Conservation (phyloP, 2,888 invertebrate species). For the Yponomeuta plumbellus region DNA sequence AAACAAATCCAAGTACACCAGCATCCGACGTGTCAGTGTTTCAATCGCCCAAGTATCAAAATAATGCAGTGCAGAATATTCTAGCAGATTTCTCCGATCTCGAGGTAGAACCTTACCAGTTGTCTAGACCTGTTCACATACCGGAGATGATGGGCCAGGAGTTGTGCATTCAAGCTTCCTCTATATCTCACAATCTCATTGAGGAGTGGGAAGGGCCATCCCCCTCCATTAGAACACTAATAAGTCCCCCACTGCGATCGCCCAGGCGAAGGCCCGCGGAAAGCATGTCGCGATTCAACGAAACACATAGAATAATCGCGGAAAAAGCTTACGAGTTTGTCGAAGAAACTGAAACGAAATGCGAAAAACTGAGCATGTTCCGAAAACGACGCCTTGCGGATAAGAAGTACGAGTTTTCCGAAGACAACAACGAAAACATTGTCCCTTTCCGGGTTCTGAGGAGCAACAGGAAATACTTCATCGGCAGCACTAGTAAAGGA, state of each 20-base stretch:
- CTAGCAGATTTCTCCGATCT: conserved; percentile 79
- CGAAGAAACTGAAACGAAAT: conserved; percentile 87
- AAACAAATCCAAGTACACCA: conserved; percentile 55
- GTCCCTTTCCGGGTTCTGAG: conserved; percentile 80
- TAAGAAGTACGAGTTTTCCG: conserved; percentile 94
- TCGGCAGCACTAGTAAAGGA: conserved; percentile 54
- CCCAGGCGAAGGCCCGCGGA: conserved; percentile 67
- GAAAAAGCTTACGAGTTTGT: conserved; percentile 91
- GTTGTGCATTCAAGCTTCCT: conserved; percentile 64
- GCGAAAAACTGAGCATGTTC: conserved; percentile 90
- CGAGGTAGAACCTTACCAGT: conserved; percentile 71
- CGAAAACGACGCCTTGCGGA: conserved; percentile 90
- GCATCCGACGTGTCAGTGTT: conserved; percentile 62
- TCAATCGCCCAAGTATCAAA: conserved; percentile 72
- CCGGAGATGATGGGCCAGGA: conserved; percentile 69
- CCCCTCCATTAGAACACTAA: conserved; percentile 65
- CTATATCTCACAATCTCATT: conserved; percentile 65
- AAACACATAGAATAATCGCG: conserved; percentile 74
- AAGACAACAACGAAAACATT: conserved; percentile 82
- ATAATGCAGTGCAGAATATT: conserved; percentile 77
- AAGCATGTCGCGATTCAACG: conserved; percentile 71
- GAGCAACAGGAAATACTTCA: conserved; percentile 71
- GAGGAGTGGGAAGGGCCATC: conserved; percentile 73
- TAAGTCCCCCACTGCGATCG: conserved; percentile 66
- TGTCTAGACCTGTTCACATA: conserved; percentile 60